Base-by-base conservation (phyloP, 1,140 invertebrate species). In the Drosophila carrolli region DNA sequence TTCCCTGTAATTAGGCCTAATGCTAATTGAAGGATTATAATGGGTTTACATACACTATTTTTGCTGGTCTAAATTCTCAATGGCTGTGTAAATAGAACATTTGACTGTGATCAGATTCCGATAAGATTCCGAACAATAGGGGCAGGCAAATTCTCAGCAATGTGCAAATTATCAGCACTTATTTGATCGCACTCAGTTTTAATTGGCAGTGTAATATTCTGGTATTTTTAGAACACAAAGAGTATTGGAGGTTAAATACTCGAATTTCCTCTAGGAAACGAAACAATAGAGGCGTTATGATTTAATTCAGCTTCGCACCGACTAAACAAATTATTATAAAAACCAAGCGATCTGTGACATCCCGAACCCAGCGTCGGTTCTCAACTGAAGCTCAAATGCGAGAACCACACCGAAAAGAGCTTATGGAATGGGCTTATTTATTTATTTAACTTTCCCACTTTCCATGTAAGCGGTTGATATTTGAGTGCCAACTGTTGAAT, bases 121-220 rank as follows among this genome's bases (percentile, higher is more conserved):
- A 47, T 65, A 19, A 19, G 29, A 48, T 11, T 58, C 37, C 8
- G 11, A 43, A 72, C 68, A 72, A 72, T 58, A 23, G 37, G 19
- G 16, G 1, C 23, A 6, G 29, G 27, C 48, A 37, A 14, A 44
- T 66, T 44, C 44, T 43, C 68, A 40, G 60, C 23, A 59, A 62
- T 23, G 14, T 35, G 58, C 19, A 41, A 48, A 29, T 38, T 50
- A 50, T 58, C 32, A 41, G 44, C 40, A 41, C 67, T 19, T 29
- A 29, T 58, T 71, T 43, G 50, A 71, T 71, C 44, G 44, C 54
- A 50, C 53, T 58, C 32, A 29, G n/a, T 35, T 56, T 57, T 58
- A 72, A 71, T 71, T 57, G 65, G 53, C 66, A 71, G 66, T 71
- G 65, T 50, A 71, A 41, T n/a, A 29, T 54, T 70, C 16, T 19